Conservation (phyloP, 2,797 vertebrate genomes). For the Glossophaga mutica region DNA sequence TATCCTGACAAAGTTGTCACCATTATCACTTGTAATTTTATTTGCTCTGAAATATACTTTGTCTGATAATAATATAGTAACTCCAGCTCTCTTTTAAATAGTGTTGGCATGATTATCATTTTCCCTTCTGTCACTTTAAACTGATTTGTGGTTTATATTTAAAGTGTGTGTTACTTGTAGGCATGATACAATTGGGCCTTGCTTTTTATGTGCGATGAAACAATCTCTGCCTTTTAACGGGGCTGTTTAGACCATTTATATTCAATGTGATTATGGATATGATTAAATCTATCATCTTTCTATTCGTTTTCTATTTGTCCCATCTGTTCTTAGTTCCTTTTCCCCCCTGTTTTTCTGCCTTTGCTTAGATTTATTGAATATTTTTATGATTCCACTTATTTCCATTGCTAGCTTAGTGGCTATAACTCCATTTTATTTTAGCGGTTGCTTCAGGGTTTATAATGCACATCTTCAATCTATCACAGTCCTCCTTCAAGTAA, state of each 20-base stretch:
- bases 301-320: background rate
- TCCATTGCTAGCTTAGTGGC: background rate
- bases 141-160: background rate
- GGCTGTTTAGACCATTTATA: background rate
- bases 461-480: background rate
- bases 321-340: background rate
- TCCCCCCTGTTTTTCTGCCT: background rate
- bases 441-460: background rate
- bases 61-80: background rate
- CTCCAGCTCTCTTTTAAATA: background rate
- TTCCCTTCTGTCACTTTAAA: background rate
- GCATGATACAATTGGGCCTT: background rate
- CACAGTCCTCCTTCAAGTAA: background rate
- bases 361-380: background rate
- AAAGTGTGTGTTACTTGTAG: background rate
- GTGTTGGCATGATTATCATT: background rate
- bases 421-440: background rate
- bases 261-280: background rate
- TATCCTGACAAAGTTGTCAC: background rate
- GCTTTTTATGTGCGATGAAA: background rate
- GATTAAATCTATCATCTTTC: background rate
- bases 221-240: constrained; percentile 31
- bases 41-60: constrained; percentile 20
- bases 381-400: background rate
- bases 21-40: background rate